phyloP scores from a whole-genome alignment of 2,113 vertebrate genomes.

The Bubalus kerabau region DNA sequence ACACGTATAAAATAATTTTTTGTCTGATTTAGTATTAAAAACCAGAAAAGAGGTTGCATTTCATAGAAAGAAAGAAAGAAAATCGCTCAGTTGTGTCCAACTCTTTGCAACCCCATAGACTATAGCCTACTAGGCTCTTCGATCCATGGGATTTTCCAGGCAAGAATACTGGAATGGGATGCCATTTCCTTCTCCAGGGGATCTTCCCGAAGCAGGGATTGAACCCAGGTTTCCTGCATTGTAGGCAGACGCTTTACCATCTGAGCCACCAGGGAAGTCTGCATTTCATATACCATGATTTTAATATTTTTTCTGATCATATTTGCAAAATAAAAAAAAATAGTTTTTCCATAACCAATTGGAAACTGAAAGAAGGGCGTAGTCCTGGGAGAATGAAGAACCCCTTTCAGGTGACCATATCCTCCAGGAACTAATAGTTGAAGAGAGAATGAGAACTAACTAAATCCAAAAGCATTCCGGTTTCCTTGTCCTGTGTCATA shows the following conservation, averaged over 20 bases:
- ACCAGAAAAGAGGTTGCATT: neutral
- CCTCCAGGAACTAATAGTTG: neutral
- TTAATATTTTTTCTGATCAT: neutral
- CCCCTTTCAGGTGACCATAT: neutral
- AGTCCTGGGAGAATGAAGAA: neutral
- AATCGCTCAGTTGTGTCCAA: too few relatives aligned
- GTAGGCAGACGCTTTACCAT: too few relatives aligned
- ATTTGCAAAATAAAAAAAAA: constrained; percentile 26
- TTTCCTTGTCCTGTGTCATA: neutral
- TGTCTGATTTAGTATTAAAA: neutral
- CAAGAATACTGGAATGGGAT: too few relatives aligned
- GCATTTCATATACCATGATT: neutral
- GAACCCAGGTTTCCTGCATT: too few relatives aligned
- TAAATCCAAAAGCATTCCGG: neutral
- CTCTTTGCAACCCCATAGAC: too few relatives aligned
- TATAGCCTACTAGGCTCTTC: too few relatives aligned
- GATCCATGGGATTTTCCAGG: too few relatives aligned
- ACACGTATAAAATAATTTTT: neutral
- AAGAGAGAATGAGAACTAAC: neutral
- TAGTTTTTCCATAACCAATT: neutral
- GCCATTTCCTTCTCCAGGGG: too few relatives aligned
- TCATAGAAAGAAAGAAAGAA: neutral
- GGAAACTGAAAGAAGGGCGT: neutral
- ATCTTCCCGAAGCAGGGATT: too few relatives aligned
- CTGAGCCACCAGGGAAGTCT: too few relatives aligned